Conservation (phyloP, 2,113 vertebrate species). For the Campylomormyrus tamandua region DNA sequence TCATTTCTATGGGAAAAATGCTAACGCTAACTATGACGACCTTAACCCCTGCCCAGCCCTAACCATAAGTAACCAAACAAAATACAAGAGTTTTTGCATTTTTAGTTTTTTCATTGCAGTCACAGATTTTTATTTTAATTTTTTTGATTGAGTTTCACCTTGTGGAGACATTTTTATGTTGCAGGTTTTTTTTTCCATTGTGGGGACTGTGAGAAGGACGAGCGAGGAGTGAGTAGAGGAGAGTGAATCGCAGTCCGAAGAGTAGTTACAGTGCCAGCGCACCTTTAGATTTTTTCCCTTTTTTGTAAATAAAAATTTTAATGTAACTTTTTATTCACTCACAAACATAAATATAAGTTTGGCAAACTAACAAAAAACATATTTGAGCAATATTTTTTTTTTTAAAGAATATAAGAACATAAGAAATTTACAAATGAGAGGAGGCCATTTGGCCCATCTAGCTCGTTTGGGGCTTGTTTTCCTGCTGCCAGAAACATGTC, state of each 20-base stretch:
- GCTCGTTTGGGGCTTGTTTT: not conserved
- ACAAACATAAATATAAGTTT: not conserved
- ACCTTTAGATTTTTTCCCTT: not conserved
- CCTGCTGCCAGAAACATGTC: not conserved
- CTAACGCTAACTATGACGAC: no score
- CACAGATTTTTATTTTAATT: no score
- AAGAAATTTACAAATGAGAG: no score
- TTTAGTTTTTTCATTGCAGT: no score
- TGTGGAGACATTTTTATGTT: no score
- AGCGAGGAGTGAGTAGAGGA: not conserved
- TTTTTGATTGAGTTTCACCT: no score
- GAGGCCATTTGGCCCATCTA: no score
- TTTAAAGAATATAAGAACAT: not conserved
- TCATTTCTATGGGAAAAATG: no score
- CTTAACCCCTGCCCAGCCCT: no score
- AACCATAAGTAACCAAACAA: no score
- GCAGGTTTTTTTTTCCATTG: not conserved
- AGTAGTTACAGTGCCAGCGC: not conserved
- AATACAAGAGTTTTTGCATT: no score
- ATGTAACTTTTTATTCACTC: not conserved
- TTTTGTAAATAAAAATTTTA: not conserved
- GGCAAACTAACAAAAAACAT: not conserved
- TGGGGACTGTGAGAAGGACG: not conserved
- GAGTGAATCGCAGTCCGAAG: not conserved
- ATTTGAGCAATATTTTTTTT: not conserved